Base-by-base conservation (phyloP, 1,140 invertebrate genomes). In the Zeugodacus cucurbitae region DNA sequence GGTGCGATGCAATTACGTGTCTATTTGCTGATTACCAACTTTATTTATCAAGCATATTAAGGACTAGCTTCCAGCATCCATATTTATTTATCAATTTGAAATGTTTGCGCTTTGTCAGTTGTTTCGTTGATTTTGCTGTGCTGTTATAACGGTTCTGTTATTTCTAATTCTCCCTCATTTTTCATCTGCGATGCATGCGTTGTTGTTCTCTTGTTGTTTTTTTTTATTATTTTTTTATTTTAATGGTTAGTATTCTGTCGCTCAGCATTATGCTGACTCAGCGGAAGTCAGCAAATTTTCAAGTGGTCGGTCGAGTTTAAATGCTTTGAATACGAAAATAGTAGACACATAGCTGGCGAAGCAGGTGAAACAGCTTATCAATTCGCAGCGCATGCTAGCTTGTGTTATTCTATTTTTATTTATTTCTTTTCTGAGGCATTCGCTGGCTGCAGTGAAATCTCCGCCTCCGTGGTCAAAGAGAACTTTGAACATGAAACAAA, bases 271-370 rank as follows among this genome's bases (percentile, higher is more conserved):
- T 82, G 74, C 74, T n/a, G 74, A 82, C 10, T 82, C 74, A 82
- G 41, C 74, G 74, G 74, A 82, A 82, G 74, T 48, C 20, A 44
- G 37, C 74, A 82, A 82, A 82, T 20, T 82, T 82, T 82, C 22
- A 82, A 82, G 74, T 37, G 74, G 37, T 17, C 41, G 74, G n/a
- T 82, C 26, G 74, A 48, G 74, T 82, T 26, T 41, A 22, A 82
- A 82, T 37, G 74, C 6, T 11, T 17, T 41, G 74, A 48, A 48
- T 48, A 3, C 48, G 22, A 48, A 26, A 82, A 82, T 26, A 82
- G 34, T 26, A 11, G 2, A 34, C 26, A 34, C 26, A 67, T 32
- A 10, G 26, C 3, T 17, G 2, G 58, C 10, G 10, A 26, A 7
- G 58, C 14, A 62, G 10, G 4, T 54, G 48, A 54, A 20, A 54